Evolutionary conservation across 2,888 invertebrate species (phyloP), one percentile per base, ranked within the genome.

Genomic region (Callinectes sapidus): DNA sequence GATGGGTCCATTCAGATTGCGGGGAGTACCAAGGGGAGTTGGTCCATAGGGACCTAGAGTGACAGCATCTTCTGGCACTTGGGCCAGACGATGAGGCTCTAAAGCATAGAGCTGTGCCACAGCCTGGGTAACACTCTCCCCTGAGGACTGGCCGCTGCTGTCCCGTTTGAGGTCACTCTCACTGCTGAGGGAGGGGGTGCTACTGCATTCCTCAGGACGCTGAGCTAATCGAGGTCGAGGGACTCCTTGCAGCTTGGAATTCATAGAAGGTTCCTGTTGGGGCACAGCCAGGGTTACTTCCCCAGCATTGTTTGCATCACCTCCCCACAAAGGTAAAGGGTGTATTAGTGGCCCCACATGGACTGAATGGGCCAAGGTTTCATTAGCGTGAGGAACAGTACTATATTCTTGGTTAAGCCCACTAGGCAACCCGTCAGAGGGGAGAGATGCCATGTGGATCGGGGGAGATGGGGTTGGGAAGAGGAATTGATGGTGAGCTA

Each of bases 91-190:
- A 28, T 90, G 92, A 85, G 91, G 42, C 48, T 93, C 92, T 32
- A 89, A 48, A 32, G 90, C 35, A 85, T 93, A 93, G 55, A 93
- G 91, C 85, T 93, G 92, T 55, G 94, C 94, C 32, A 94, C 93
- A 48, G 93, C 93, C 28, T 93, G 93, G n/a, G 94, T 94, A 32
- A 94, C 94, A 77, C 94, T 94, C 71, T 94, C 94, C 14, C 94
- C 93, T 18, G 94, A 94, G 28, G 94, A 94, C 90, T 94, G 94
- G 32, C 92, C 94, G 77, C 94, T 94, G 92, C 94, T 93, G 92
- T 93, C 92, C 39, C 92, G 92, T 39, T 93, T 93, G 81, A 91
- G 90, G 61, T 93, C 92, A 85, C 92, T 91, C 91, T 93, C 92
- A 48, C 92, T 93, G 88, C 92, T 93, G 88, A 93, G 88, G 85